Evolutionary conservation across 2,113 vertebrate genomes (phyloP).

Genomic region (Apteryx mantelli): DNA sequence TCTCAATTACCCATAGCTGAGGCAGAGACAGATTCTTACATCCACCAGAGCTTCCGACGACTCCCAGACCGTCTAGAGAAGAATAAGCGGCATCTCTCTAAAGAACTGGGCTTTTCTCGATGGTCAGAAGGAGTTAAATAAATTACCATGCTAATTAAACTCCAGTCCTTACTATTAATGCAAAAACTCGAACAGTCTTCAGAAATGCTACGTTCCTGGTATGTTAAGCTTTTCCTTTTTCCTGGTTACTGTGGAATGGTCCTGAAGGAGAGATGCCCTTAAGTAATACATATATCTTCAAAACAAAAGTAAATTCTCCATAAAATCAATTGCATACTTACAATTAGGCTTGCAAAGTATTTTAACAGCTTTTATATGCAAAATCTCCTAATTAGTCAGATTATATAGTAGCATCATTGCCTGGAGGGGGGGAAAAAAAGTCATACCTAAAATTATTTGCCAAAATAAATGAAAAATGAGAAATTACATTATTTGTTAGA

Average conservation of each 20-base stretch:
- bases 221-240: not conserved
- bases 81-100: not conserved
- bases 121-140: not conserved
- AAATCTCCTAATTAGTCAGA: not conserved
- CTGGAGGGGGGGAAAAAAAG: not conserved
- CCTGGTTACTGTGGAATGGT: not conserved
- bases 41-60: not conserved
- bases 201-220: not conserved
- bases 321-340: fast-evolving
- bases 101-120: not conserved
- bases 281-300: fast-evolving
- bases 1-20: not conserved
- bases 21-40: not conserved
- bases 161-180: not conserved
- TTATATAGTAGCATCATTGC: not conserved
- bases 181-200: not conserved
- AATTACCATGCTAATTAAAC: not conserved
- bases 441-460: conserved; percentile 32
- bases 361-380: not conserved
- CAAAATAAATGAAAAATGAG: not conserved
- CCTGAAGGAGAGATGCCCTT: not conserved
- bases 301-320: not conserved
- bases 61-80: not conserved
- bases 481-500: not conserved
- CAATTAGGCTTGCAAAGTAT: not conserved